phyloP scores from a whole-genome alignment of 2,888 invertebrate genomes.

The Malthinus seriepunctatus region DNA sequence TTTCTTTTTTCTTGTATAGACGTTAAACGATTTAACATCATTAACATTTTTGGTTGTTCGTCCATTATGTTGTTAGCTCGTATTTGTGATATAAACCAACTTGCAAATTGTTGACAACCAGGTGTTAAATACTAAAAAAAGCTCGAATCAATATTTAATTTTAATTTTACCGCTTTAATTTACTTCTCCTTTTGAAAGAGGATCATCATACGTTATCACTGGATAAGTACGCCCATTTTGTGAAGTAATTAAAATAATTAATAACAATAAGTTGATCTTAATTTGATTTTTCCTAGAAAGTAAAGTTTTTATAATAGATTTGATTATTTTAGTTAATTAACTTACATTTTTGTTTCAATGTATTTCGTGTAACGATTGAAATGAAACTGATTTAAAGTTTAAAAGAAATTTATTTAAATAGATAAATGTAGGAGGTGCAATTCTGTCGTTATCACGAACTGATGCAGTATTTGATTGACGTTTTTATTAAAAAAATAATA shows the following conservation, averaged over 20 bases:
- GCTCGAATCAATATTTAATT: not conserved
- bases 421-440: conserved; percentile 13
- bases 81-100: conserved; percentile 46
- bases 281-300: not conserved
- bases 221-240: too few species aligned
- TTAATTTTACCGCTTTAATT: not conserved
- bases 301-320: not conserved
- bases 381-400: too few species aligned
- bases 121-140: conserved; percentile 29
- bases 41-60: conserved; percentile 20
- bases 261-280: not conserved
- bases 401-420: conserved; percentile 17
- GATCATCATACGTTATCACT: too few species aligned
- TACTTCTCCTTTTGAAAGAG: too few species aligned
- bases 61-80: conserved; percentile 39
- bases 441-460: conserved; percentile 14
- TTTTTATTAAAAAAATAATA: not conserved
- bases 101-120: conserved; percentile 49
- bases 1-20: conserved; percentile 35
- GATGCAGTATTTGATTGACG: conserved; percentile 1
- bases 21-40: conserved; percentile 59
- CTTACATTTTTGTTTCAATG: not conserved
- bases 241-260: too few species aligned
- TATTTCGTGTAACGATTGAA: not conserved
- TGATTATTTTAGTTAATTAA: not conserved